Evolutionary conservation across 30 jellyfish, hydroid and myxozoan genomes (phyloP).

Genomic region (Phacellophora camtschatica): DNA sequence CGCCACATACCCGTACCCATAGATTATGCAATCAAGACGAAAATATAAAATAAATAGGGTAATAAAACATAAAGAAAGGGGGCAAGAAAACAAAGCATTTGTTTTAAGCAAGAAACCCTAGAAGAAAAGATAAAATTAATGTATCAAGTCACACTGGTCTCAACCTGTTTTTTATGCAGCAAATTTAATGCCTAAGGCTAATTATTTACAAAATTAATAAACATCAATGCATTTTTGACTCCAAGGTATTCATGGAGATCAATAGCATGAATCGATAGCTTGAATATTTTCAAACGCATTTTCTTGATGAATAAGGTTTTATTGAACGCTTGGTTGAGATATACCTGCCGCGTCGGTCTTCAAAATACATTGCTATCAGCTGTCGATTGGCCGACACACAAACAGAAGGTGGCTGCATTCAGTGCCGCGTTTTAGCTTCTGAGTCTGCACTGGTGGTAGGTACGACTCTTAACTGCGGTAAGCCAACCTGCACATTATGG

Average conservation of each 20-base stretch:
- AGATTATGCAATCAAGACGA: no score
- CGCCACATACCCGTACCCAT: no score
- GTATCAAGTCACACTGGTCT: neutral
- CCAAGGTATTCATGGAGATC: constrained; percentile 7
- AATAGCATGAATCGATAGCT: neutral
- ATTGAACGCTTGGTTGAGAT: neutral
- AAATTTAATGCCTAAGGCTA: neutral
- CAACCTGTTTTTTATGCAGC: neutral
- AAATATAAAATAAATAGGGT: no score
- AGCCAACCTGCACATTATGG: neutral
- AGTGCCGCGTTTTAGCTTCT: constrained; percentile 26
- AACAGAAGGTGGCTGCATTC: constrained; percentile 56
- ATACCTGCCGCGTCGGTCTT: constrained; percentile 26
- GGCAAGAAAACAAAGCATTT: no score
- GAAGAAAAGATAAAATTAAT: no score
- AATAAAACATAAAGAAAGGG: no score
- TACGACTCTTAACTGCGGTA: constrained; percentile 1
- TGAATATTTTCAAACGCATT: neutral
- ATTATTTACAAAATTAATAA: neutral
- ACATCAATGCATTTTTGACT: constrained; percentile 6
- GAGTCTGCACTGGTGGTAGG: neutral
- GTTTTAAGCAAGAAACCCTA: no score
- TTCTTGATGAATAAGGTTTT: neutral
- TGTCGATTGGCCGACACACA: constrained; percentile 7
- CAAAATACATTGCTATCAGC: constrained; percentile 10